Evolutionary conservation across 2,113 vertebrate species (phyloP), one percentile per base, ranked within the genome.

Genomic region (Eurystomus gularis): DNA sequence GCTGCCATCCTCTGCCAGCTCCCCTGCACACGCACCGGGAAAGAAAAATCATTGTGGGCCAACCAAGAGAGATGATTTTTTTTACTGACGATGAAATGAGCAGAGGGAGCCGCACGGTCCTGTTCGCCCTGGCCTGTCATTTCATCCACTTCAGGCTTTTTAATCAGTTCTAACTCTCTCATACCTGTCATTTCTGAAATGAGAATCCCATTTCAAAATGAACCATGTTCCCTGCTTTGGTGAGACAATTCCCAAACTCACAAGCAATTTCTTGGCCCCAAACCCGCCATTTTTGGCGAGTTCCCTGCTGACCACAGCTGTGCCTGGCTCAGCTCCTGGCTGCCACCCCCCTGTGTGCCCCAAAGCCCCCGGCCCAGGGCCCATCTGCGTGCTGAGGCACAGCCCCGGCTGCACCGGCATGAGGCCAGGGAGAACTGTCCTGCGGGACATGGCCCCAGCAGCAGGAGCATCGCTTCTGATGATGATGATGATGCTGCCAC

Each of bases 51-150:
- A 0, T 64, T 26, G 10, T 54, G 84, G 40, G 54, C n/a, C 49
- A 76, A 44, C 40, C 60, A 31, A 42, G 37, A 40, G 54, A 68
- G 65, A 66, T 92, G 85, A 95, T 82, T 92, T 77, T 73, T 76
- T 88, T 46, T 31, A 26, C 20, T 46, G 49, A 3, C 14, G 73
- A 95, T 92, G 94, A 94, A 95, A 95, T 26, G 64, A 69, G 48
- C 46, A 37, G 81, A 84, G 0, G 9, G 42, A 89, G 9, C 52
- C 0, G 0, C 0, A 1, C 33, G 46, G 20, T 66, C 58, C 48
- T 14, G 4, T 54, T 77, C 69, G 87, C 42, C 25, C 35, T 35
- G 6, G n/a, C 20, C 70, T 13, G 20, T 42, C 1, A 13, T 93
- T 95, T 95, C 95, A 93, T 93, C 82, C 57, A 3, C 44, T 42